Conservation (phyloP, 2,113 vertebrate species). For the Benitochromis conjunctus region DNA sequence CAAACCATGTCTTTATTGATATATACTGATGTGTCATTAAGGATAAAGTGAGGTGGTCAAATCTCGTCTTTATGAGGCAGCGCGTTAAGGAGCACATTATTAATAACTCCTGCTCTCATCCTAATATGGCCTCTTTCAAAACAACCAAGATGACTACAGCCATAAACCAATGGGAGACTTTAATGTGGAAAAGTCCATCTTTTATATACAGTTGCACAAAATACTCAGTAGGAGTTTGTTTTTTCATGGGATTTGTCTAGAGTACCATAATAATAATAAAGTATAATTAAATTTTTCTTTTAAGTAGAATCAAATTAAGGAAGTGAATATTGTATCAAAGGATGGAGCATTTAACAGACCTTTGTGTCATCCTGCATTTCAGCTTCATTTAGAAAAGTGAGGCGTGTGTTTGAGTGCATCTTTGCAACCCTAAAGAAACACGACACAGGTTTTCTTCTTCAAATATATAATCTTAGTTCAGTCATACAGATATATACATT, state of each 20-base stretch:
- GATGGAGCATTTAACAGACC: not conserved
- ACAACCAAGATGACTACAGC: too few relatives aligned
- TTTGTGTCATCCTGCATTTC: not conserved
- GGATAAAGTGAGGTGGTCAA: not conserved
- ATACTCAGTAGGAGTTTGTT: not conserved
- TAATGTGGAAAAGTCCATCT: not conserved
- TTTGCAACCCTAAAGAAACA: constrained; percentile 7
- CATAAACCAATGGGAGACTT: not conserved
- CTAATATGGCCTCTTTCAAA: too few relatives aligned
- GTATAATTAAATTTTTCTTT: not conserved
- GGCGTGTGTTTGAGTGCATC: not conserved
- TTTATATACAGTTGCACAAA: not conserved
- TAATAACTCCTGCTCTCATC: too few relatives aligned
- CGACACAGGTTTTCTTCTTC: constrained; percentile 83
- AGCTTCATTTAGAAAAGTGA: not conserved
- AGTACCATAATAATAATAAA: not conserved
- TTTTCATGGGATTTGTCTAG: accelerated
- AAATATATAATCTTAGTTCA: constrained; percentile 99
- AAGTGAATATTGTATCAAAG: not conserved
- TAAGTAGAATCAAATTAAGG: not conserved
- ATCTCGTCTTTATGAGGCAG: not conserved
- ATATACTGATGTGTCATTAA: accelerated
- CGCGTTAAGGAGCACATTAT: not conserved
- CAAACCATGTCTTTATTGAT: accelerated
- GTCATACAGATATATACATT: constrained; percentile 99